Percentiles rank a stretch among this genome's conserved stretches.
These are phyloP conservation scores for Terebella lapidaria DNA, from an alignment of 2,888 invertebrate genomes.

Conservation along the genomic window DNA sequence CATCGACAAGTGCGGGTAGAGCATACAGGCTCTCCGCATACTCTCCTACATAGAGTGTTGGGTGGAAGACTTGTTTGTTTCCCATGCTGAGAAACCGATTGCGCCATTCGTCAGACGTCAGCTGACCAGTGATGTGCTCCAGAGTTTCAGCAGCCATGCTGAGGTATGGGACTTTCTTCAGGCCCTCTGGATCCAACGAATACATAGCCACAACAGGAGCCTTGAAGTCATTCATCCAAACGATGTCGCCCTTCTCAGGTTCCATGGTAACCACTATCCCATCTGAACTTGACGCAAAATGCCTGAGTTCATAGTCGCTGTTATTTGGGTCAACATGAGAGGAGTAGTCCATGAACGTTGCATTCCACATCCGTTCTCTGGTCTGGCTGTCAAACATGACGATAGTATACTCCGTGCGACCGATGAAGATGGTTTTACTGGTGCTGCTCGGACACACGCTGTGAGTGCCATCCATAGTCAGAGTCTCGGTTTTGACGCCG, in stretches of 20 bases:
- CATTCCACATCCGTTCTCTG: constrained; percentile 66
- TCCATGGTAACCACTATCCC: constrained; percentile 82
- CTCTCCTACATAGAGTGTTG: constrained; percentile 83
- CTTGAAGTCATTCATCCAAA: constrained; percentile 82
- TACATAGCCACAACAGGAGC: constrained; percentile 91
- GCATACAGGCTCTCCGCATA: constrained; percentile 83
- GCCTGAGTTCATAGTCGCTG: too few relatives aligned
- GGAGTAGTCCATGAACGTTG: constrained; percentile 93
- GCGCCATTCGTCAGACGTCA: constrained; percentile 42
- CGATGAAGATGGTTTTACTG: constrained; percentile 70
- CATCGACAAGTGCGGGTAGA: constrained; percentile 82
- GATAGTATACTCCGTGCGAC: constrained; percentile 84
- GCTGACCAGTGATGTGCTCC: constrained; percentile 45
- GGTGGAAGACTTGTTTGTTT: constrained; percentile 52
- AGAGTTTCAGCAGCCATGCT: constrained; percentile 83
- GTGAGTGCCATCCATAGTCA: constrained; percentile 61
- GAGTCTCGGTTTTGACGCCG: constrained; percentile 63
- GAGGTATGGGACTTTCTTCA: constrained; percentile 80
- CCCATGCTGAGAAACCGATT: constrained; percentile 43
- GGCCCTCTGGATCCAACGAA: constrained; percentile 57
- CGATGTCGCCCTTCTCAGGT: constrained; percentile 60
- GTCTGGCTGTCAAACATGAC: constrained; percentile 85
- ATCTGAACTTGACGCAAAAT: constrained; percentile 84
- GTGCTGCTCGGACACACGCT: constrained; percentile 69
- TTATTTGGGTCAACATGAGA: constrained; percentile 65